Evolutionary conservation across 30 jellyfish, hydroid and myxozoan species (phyloP).

Genomic region (Aurelia sp.): DNA sequence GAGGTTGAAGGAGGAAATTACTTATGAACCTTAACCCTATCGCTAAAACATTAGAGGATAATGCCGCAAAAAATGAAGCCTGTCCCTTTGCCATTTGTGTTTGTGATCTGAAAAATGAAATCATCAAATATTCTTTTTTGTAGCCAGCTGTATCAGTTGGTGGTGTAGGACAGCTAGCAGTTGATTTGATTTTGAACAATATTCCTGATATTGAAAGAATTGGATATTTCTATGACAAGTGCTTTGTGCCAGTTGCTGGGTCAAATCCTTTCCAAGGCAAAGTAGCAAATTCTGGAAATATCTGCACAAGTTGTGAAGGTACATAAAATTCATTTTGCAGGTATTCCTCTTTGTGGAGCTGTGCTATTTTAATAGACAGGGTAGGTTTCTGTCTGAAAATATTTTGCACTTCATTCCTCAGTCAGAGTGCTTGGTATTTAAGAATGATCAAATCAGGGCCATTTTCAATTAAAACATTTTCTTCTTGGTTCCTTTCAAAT

Average conservation of each 20-base stretch:
- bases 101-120: neutral
- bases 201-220: constrained; percentile 37
- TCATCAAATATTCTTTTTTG: neutral
- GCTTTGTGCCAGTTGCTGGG: constrained; percentile 57
- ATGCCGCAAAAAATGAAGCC: too few relatives aligned
- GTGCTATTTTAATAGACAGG: neutral
- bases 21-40: too few relatives aligned
- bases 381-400: neutral
- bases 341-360: neutral
- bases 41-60: too few relatives aligned
- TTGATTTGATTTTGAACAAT: constrained; percentile 50
- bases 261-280: constrained; percentile 55
- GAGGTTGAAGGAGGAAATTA: too few relatives aligned
- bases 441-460: too few relatives aligned
- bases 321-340: neutral
- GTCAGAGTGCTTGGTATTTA: too few relatives aligned
- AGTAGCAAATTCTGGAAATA: neutral
- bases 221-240: constrained; percentile 49
- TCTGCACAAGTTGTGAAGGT: constrained; percentile 73
- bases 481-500: too few relatives aligned
- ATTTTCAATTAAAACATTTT: too few relatives aligned
- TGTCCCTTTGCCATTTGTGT: too few relatives aligned
- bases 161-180: constrained; percentile 68
- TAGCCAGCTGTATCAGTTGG: constrained; percentile 74
- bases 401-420: too few relatives aligned